Evolutionary conservation across 2,888 invertebrate species (phyloP), one percentile per base, ranked within the genome.

Genomic region (Cataglyphis cursor): DNA sequence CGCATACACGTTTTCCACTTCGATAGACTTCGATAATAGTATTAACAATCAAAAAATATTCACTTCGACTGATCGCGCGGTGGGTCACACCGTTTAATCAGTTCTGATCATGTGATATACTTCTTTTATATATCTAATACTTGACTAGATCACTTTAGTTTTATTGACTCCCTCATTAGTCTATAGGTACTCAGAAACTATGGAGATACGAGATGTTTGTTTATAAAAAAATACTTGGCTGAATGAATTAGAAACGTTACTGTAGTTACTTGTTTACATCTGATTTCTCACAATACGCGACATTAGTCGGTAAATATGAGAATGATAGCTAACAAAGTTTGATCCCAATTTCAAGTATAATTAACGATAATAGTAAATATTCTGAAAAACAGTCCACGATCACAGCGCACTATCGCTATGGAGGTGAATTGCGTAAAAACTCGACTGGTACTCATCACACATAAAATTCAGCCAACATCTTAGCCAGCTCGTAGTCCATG

Each of bases 401-500:
- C 62, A 21, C 81, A 64, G 61, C 68, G 18, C 38, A 44, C 74
- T 83, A n/a, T 8, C 65, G 62, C 62, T 78, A 21, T 24, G 28
- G 54, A 54, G 76, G 68, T 59, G 21, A 70, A 78, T 83, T 35
- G n/a, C 31, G 31, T 41, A 38, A 31, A 51, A 82, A 66, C 31
- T 66, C 24, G 44, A 48, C 24, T 54, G 74, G 44, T 85, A 85
- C 84, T 87, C 84, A 91, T 96, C 97, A 98, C 95, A 98, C 98
- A 96, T 98, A 98, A 95, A 98, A 98, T 95, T 98, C 98, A 91
- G 97, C 96, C 38, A 76, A n/a, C 76, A 70, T 80, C 95, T 98
- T 98, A 94, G 97, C 97, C 96, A 98, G 96, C 93, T 98, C 97
- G 95, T 98, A 98, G 94, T 98, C 98, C 90, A 97, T 96, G 94